Evolutionary conservation across 1,140 invertebrate genomes (phyloP), one percentile per base, ranked within the genome.

Genomic region (Trissolcus basalis): DNA sequence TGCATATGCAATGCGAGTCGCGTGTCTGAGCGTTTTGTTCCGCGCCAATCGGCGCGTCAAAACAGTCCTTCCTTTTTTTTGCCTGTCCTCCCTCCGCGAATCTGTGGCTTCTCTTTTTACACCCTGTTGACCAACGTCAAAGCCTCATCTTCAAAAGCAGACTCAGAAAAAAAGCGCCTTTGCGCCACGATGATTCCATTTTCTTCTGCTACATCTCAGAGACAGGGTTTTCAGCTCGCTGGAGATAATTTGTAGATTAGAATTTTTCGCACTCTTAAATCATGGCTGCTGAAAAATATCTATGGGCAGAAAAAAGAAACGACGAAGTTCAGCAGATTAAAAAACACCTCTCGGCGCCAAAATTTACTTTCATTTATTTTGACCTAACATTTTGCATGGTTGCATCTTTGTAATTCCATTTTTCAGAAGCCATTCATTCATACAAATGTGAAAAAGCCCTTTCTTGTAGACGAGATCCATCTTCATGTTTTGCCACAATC

Each of bases 61-160:
- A 61, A 61, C 58, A 53, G 49, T 47, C 13, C 36, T 13, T 44
- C 41, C 36, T 53, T 53, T 61, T 53, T 63, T 33, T 49, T 36
- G 33, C 39, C 47, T 41, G 59, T 27, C 6, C 19, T 27, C 19
- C 19, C 19, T 6, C 6, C 59, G 49, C 32, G 8, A 58, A 68
- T 68, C 63, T 68, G 58, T 68, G 55, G 45, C 41, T 68, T 67
- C 36, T 61, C 27, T 50, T 53, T 68, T 68, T 43, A 67, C 63
- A 50, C 63, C 54, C 47, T 56, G 63, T 67, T 67, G 63, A 50
- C 63, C 63, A 55, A 14, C 51, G 44, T 56, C 53, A 67, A 67
- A 67, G 63, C 50, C 35, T 54, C 48, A 36, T 27, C 43, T 39
- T 67, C 51, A 55, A 65, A 65, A 65, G 51, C 51, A 35, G 50